Percentiles rank a stretch among this genome's conserved stretches.
phyloP scores from a whole-genome alignment of 2,797 vertebrate species.

The Phalanger gymnotis region DNA sequence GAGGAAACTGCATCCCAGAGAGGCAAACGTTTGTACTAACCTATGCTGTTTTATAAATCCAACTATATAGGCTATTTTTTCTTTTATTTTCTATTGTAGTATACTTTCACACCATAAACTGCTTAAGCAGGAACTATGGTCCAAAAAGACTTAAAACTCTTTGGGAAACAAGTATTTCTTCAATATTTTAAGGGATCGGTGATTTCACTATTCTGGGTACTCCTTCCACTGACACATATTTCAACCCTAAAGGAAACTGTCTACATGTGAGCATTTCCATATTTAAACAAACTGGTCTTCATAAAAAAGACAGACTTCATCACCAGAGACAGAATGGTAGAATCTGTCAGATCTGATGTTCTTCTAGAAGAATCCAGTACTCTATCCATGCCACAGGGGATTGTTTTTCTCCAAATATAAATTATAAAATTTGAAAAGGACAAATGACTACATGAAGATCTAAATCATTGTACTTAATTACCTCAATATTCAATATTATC shows the following conservation, averaged over 20 bases:
- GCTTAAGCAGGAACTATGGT: not conserved
- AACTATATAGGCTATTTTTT: not conserved
- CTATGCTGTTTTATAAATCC: not conserved
- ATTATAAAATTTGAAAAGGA: not conserved
- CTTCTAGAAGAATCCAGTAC: not conserved
- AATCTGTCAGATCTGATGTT: not conserved
- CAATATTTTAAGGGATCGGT: not conserved
- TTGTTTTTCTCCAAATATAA: not conserved
- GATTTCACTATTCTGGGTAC: not conserved
- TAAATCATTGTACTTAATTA: not conserved
- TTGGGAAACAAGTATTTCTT: not conserved
- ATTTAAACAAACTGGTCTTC: not conserved
- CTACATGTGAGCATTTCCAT: not conserved
- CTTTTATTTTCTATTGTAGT: not conserved
- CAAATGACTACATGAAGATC: not conserved
- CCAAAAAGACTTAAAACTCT: not conserved
- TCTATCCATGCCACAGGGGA: not conserved
- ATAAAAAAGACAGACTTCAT: not conserved
- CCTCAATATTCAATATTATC: not conserved
- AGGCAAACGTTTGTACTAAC: not conserved
- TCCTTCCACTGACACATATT: not conserved
- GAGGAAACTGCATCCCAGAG: not conserved
- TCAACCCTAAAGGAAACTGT: not conserved
- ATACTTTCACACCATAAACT: not conserved
- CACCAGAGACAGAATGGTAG: not conserved